Percentiles rank a stretch among this genome's conserved stretches.
Evolutionary conservation across 2,113 vertebrate genomes (phyloP).

Genomic region (Antechinus stuartii): DNA sequence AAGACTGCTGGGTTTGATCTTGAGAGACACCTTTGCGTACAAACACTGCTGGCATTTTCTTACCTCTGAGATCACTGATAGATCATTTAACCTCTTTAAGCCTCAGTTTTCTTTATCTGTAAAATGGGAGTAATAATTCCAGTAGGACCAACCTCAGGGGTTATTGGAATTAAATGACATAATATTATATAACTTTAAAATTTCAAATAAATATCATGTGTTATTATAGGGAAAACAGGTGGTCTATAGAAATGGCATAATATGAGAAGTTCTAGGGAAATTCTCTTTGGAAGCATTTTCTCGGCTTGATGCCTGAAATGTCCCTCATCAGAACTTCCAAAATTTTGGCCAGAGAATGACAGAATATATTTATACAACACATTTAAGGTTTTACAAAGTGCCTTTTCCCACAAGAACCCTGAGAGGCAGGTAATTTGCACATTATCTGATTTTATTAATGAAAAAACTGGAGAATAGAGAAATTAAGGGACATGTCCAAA

Average conservation of each 20-base stretch:
- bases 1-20: no score
- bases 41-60: no score
- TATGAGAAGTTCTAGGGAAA: not conserved
- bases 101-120: no score
- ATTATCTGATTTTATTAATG: not conserved
- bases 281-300: not conserved
- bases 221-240: not conserved
- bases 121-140: not conserved
- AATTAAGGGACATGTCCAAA: not conserved
- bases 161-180: not conserved
- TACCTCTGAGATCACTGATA: no score
- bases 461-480: not conserved
- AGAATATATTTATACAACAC: not conserved
- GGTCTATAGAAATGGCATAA: not conserved
- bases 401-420: not conserved
- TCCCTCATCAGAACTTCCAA: not conserved
- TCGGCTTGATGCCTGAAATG: not conserved
- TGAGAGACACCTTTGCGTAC: no score
- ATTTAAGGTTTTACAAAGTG: not conserved
- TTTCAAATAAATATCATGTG: not conserved
- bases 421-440: not conserved
- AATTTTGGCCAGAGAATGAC: not conserved
- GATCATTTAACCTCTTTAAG: no score
- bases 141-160: not conserved
- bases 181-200: not conserved